phyloP scores from a whole-genome alignment of 2,888 invertebrate genomes.

The Tipula lateralis region DNA sequence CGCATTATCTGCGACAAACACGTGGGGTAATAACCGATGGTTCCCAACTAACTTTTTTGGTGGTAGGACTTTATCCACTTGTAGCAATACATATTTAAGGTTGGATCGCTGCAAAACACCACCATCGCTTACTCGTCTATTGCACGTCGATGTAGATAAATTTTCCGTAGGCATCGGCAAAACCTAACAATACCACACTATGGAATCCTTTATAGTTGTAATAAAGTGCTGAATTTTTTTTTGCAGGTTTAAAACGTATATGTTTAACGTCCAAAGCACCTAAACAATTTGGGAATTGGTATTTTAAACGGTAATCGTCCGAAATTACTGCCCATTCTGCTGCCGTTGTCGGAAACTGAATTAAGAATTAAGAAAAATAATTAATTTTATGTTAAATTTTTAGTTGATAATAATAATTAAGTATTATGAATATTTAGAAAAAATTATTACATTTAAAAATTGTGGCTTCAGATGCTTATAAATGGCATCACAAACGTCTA shows the following conservation, averaged over 20 bases:
- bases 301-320: not conserved
- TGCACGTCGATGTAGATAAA: constrained; percentile 27
- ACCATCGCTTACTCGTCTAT: constrained; percentile 28
- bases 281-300: constrained; percentile 29
- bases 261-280: constrained; percentile 29
- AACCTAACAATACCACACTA: constrained; percentile 19
- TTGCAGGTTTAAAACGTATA: not conserved
- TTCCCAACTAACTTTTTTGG: not conserved
- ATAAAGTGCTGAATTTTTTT: not conserved
- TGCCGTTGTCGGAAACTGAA: not conserved
- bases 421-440: too few relatives aligned
- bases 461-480: too few relatives aligned
- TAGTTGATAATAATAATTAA: too few relatives aligned
- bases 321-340: not conserved
- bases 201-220: constrained; percentile 27
- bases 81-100: not conserved
- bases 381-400: too few relatives aligned
- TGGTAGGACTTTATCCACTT: not conserved
- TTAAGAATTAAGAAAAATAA: constrained; percentile 32
- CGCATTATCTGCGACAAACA: constrained; percentile 30
- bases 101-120: not conserved
- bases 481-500: too few relatives aligned
- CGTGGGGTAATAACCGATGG: not conserved
- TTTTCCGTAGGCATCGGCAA: constrained; percentile 26
- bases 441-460: too few relatives aligned